Conservation (phyloP, 2,113 vertebrate species). For the Plestiodon gilberti region DNA sequence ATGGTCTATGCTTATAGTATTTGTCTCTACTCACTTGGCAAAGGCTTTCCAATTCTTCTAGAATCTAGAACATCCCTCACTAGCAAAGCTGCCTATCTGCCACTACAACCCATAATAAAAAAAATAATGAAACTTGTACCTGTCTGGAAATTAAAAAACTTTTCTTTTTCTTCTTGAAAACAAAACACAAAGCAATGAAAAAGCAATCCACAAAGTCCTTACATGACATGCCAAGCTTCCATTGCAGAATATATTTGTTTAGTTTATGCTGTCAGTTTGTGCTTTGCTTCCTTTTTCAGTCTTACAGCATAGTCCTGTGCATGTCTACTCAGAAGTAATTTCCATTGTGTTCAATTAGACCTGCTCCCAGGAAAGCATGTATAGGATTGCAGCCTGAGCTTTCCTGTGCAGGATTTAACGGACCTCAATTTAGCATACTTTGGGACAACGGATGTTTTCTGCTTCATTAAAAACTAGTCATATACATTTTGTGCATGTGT, state of each 20-base stretch:
- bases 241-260: neutral
- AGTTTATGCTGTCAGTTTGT: neutral
- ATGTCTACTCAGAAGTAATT: no score
- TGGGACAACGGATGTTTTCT: no score
- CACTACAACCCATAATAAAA: neutral
- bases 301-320: no score
- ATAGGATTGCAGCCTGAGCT: no score
- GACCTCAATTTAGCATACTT: no score
- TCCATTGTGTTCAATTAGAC: no score
- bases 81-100: neutral
- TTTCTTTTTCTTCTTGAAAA: neutral
- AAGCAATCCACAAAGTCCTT: neutral
- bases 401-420: no score
- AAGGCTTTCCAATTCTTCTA: neutral
- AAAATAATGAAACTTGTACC: neutral
- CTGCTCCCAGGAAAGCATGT: no score
- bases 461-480: no score
- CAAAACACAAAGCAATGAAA: neutral
- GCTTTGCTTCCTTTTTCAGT: neutral
- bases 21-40: neutral
- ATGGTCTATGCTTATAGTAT: no score
- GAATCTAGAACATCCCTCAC: fast-evolving
- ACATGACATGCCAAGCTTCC: neutral
- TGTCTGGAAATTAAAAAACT: neutral
- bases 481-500: no score